phyloP scores from a whole-genome alignment of 2,888 invertebrate species.

The Nudaria mundana region DNA sequence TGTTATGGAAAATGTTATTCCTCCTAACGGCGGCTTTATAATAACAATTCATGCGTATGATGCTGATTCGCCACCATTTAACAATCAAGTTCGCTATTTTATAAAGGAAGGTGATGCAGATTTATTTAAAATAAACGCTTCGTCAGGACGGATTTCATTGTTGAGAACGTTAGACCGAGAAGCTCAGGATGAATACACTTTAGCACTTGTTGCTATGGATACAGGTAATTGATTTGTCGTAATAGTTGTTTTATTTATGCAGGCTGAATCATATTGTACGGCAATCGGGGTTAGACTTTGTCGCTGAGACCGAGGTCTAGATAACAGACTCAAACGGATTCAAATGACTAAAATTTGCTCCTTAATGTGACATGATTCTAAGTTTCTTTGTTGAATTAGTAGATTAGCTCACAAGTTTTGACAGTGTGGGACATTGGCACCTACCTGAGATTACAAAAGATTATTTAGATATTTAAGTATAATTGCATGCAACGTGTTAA shows the following conservation, averaged over 20 bases:
- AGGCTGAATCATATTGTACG: too few relatives aligned
- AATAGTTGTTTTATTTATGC: background rate
- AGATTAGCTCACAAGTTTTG: too few relatives aligned
- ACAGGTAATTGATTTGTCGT: slow-evolving; percentile 85
- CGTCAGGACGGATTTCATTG: slow-evolving; percentile 94
- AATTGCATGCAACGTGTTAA: too few relatives aligned
- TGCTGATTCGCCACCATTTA: slow-evolving; percentile 94
- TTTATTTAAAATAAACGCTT: slow-evolving; percentile 94
- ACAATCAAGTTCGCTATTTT: slow-evolving; percentile 94
- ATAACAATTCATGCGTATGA: slow-evolving; percentile 93
- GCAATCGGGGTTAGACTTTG: too few relatives aligned
- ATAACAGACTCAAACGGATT: too few relatives aligned
- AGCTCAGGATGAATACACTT: slow-evolving; percentile 89
- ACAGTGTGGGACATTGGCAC: too few relatives aligned
- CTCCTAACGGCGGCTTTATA: slow-evolving; percentile 89
- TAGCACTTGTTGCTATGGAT: slow-evolving; percentile 96
- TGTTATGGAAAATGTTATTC: slow-evolving; percentile 95
- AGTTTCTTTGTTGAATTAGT: too few relatives aligned
- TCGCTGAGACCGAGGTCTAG: too few relatives aligned
- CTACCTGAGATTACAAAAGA: too few relatives aligned
- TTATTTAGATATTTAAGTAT: too few relatives aligned
- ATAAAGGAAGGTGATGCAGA: slow-evolving; percentile 96
- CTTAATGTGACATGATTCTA: too few relatives aligned
- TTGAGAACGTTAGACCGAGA: slow-evolving; percentile 92
- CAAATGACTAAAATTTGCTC: too few relatives aligned